Base-by-base conservation (phyloP, 2,888 invertebrate species). In the Molorchus minor region DNA sequence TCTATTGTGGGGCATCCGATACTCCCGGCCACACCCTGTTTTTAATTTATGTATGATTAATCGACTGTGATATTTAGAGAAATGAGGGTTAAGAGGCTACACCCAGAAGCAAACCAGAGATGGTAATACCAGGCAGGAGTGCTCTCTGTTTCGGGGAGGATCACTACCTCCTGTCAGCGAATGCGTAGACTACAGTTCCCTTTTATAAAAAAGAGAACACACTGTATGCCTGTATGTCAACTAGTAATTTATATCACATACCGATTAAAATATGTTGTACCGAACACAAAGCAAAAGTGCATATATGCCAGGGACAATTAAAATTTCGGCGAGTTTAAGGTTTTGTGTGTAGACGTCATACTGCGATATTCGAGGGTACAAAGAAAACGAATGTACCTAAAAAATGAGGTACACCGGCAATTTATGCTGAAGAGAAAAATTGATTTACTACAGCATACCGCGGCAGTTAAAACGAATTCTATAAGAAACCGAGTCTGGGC, bases 261-360 rank as follows among this genome's bases (percentile, higher is more conserved):
- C 52, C 64, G 64, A 68, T 64, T 65, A 65, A 62, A 62, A 46
- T 51, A 46, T 65, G 61, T 64, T 62, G 61, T 56, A 56, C 47
- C 33, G 13, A 15, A 33, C 15, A 40, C 21, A 33, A 41, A 30
- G 30, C 44, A 54, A 35, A 30, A 33, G 36, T 5, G 12, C 30
- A 43, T 29, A n/a, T n/a, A 41, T 52, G 43, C 58, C 56, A 64
- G 56, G 60, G 62, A 65, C 62, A 65, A 65, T 62, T 64, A 62
- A 65, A 52, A 59, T 62, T 65, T 65, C 62, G 65, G 60, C 62
- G 58, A 60, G 49, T 56, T 46, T 30, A 17, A 41, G 36, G 56
- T 51, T 60, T 55, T 56, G 45, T 38, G 49, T 59, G 59, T 56
- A 35, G 56, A 55, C 56, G 40, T 56, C 56, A 56, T 15, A 56